phyloP scores from a whole-genome alignment of 2,113 vertebrate species.

The Lycocorax pyrrhopterus region DNA sequence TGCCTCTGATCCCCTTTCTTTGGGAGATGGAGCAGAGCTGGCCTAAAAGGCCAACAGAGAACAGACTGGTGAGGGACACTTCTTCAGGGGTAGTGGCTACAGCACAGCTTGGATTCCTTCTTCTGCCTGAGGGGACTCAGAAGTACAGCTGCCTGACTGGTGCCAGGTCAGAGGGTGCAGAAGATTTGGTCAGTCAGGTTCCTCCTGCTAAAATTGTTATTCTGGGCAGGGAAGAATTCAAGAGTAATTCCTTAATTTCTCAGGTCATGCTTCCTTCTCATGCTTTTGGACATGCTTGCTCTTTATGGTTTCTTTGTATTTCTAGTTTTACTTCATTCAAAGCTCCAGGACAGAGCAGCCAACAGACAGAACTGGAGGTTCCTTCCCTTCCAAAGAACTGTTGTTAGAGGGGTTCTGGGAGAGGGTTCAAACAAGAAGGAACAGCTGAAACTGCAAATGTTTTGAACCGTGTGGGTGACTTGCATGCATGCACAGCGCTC shows the following conservation, averaged over 20 bases:
- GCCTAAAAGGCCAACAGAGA: background rate
- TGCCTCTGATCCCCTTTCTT: background rate
- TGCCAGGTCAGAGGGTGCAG: background rate
- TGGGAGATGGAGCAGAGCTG: background rate
- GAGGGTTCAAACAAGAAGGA: background rate
- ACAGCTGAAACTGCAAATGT: background rate
- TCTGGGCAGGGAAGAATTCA: background rate
- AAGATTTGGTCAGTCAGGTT: background rate
- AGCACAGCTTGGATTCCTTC: background rate
- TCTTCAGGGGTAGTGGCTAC: background rate
- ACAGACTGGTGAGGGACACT: background rate
- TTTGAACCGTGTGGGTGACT: background rate
- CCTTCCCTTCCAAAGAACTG: background rate
- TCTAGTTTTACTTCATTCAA: background rate
- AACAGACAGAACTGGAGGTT: background rate
- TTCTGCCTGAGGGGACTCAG: background rate
- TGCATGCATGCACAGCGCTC: background rate
- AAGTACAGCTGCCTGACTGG: background rate
- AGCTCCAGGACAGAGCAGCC: background rate
- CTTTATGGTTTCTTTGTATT: background rate
- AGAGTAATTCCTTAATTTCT: background rate
- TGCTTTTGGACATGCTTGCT: background rate
- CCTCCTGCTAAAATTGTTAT: background rate
- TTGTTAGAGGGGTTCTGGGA: background rate
- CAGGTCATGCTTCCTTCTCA: background rate